Evolutionary conservation across 2,797 vertebrate genomes (phyloP), one percentile per base, ranked within the genome.

Genomic region (Delichon dasypus): DNA sequence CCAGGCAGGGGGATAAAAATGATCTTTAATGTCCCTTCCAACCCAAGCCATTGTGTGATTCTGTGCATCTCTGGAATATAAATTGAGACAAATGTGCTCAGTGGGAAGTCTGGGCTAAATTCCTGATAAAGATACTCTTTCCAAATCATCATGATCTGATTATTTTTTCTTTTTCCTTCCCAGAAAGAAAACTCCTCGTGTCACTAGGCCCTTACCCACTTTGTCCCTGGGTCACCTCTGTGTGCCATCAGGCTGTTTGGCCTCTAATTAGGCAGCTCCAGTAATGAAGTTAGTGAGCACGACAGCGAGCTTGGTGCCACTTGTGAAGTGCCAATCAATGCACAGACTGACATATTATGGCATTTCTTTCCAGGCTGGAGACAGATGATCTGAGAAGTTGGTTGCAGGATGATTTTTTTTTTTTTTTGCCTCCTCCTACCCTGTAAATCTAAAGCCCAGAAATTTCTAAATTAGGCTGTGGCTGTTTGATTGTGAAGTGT

Each of bases 191-290:
- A 40, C 70, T 47, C 15, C 16, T 55, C 7, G 4, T 30, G 25
- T 58, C 51, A 45, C 16, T 7, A 19, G 10, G 3, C 30, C 29
- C 50, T 89, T 27, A 3, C 11, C 51, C 57, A 12, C 38, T 22
- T 62, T 25, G 36, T 44, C 29, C 55, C 38, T 54, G 30, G 54
- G 40, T 53, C 16, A 29, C 13, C 51, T 60, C 42, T 38, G 21
- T 15, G 75, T 79, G 62, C 75, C 53, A 9, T 32, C 65, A 17
- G 2, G 5, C 73, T 61, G 17, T 58, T 65, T 75, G 45, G 30
- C 32, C 87, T 83, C 27, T 89, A 90, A 83, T 93, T 76, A 65
- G 36, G 82, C 40, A 94, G 64, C 79, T 93, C 12, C 71, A 54
- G 2, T 76, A 79, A 67, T 30, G 64, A 91, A 89, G 32, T 36